Evolutionary conservation across 2,888 invertebrate genomes (phyloP).

Genomic region (Eupithecia insigniata): DNA sequence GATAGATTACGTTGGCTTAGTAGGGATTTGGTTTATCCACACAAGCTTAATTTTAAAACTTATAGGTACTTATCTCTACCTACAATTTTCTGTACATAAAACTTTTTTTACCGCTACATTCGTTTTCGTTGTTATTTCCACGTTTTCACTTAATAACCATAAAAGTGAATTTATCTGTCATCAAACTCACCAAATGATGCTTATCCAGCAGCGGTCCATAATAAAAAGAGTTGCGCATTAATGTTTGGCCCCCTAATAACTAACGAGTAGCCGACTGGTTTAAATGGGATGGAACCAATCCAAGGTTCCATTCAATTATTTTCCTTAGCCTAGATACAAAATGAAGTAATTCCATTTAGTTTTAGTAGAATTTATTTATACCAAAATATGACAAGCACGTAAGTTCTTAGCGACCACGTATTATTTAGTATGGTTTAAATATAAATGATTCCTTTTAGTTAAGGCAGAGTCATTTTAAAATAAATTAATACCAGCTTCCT

Average conservation of each 20-base stretch:
- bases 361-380: background rate
- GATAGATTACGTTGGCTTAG: background rate
- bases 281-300: background rate
- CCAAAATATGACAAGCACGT: background rate
- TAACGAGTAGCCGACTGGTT: background rate
- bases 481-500: background rate
- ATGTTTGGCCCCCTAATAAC: background rate
- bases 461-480: background rate
- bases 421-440: background rate
- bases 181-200: conserved; percentile 16
- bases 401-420: background rate
- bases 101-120: background rate
- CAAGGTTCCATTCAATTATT: background rate
- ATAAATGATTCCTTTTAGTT: background rate
- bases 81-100: no score
- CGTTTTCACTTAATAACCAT: conserved; percentile 9
- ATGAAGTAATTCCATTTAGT: background rate
- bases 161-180: conserved; percentile 9
- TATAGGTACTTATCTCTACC: no score
- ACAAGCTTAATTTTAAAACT: no score
- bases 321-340: background rate
- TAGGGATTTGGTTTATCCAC: background rate
- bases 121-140: background rate
- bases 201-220: conserved; percentile 6
- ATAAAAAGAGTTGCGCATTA: conserved; percentile 1